These are phyloP conservation scores for Tenebrio molitor DNA, from an alignment of 1,140 invertebrate genomes.

Conservation along the genomic window DNA sequence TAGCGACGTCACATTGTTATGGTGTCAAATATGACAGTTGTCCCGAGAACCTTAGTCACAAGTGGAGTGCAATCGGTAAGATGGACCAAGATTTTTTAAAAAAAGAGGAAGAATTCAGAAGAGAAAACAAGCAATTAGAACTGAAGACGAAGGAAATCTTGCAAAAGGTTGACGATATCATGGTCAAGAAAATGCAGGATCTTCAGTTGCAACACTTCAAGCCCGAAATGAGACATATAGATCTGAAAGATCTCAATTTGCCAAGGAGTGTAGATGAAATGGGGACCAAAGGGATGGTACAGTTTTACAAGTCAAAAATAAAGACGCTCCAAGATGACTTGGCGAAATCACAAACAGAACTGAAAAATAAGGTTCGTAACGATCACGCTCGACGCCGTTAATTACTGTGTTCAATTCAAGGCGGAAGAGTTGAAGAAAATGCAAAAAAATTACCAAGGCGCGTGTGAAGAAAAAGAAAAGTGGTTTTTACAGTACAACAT, in stretches of 20 bases:
- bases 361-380: conserved; percentile 65
- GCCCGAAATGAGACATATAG: neutral
- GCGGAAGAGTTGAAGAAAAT: conserved; percentile 64
- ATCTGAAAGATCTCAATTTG: conserved; percentile 41
- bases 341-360: conserved; percentile 64
- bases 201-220: conserved; percentile 16
- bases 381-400: neutral
- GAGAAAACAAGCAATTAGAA: conserved; percentile 69
- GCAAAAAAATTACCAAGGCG: conserved; percentile 66
- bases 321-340: conserved; percentile 66
- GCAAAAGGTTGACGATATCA: conserved; percentile 67
- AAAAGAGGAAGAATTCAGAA: conserved; percentile 69
- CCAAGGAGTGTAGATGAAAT: conserved; percentile 52
- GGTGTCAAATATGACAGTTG: conserved; percentile 4
- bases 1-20: neutral
- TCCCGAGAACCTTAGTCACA: no score
- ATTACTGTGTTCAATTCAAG: conserved; percentile 49
- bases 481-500: conserved; percentile 62
- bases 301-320: conserved; percentile 67
- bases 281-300: conserved; percentile 60
- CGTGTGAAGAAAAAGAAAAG: conserved; percentile 66
- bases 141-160: conserved; percentile 67
- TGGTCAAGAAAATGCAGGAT: conserved; percentile 55
- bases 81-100: conserved; percentile 66
- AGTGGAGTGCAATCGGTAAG: conserved; percentile 17